Percentiles rank a stretch among this genome's conserved stretches.
phyloP scores from a whole-genome alignment of 1,140 invertebrate genomes.

The Drosophila equinoxialis region DNA sequence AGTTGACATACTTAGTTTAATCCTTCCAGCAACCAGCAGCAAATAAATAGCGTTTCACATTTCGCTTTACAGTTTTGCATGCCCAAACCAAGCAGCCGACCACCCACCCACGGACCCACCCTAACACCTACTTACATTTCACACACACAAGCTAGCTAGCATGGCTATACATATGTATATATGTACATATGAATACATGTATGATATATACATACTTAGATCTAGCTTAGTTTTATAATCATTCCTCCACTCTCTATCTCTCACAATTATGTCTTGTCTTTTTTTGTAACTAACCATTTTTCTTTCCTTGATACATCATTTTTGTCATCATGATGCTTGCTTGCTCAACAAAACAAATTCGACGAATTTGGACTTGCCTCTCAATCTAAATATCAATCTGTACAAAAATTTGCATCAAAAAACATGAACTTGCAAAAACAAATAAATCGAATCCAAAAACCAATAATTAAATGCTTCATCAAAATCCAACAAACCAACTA shows the following conservation, averaged over 20 bases:
- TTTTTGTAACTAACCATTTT: constrained; percentile 56
- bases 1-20: constrained; percentile 68
- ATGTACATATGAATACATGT: constrained; percentile 6
- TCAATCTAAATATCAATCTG: constrained; percentile 39
- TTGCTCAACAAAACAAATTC: constrained; percentile 72
- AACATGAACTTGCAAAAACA: constrained; percentile 5
- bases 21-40: constrained; percentile 31
- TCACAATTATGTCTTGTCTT: constrained; percentile 35
- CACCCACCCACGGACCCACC: constrained; percentile 25
- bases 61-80: constrained; percentile 71
- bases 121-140: not conserved
- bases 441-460: constrained; percentile 14
- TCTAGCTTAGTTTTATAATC: constrained; percentile 33
- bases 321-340: constrained; percentile 59
- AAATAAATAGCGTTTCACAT: constrained; percentile 79
- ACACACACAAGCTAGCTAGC: constrained; percentile 23
- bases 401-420: constrained; percentile 72
- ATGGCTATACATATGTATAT: constrained; percentile 30
- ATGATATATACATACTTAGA: constrained; percentile 57
- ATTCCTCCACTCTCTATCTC: not conserved
- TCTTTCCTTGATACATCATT: constrained; percentile 65
- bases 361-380: constrained; percentile 65
- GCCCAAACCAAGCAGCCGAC: constrained; percentile 7
- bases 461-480: constrained; percentile 57
- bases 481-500: constrained; percentile 57